Percentiles rank a stretch among this genome's conserved stretches.
phyloP scores from a whole-genome alignment of 2,888 invertebrate species.

The Ectemnius cavifrons region DNA sequence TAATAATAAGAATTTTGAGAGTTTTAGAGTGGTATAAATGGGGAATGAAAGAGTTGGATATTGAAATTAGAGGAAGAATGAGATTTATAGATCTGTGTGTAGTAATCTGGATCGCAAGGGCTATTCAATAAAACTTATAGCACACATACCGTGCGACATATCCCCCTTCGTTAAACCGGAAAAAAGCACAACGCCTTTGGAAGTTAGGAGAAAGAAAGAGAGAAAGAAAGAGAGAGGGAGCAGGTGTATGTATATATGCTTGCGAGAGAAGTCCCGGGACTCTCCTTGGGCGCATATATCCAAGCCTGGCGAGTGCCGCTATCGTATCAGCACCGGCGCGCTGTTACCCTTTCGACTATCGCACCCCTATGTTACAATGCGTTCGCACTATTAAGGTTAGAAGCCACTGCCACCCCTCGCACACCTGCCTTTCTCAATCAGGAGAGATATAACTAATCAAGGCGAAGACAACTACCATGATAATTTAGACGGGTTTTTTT shows the following conservation, averaged over 20 bases:
- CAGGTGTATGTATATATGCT: constrained; percentile 48
- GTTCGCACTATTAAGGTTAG: constrained; percentile 36
- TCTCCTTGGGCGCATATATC: constrained; percentile 31
- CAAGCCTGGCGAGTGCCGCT: constrained; percentile 28
- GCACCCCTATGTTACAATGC: constrained; percentile 60
- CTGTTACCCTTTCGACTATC: constrained; percentile 50
- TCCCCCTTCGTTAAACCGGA: constrained; percentile 33
- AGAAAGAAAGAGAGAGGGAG: constrained; percentile 28
- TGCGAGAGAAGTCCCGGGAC: too few species aligned
- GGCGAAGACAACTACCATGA: constrained; percentile 7
- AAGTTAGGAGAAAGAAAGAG: too few species aligned
- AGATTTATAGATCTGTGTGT: too few species aligned
- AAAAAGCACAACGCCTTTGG: constrained; percentile 46
- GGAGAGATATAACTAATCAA: constrained; percentile 37
- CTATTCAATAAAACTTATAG: constrained; percentile 41
- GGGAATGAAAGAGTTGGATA: too few species aligned
- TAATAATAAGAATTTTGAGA: too few species aligned
- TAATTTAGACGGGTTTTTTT: too few species aligned
- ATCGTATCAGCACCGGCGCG: constrained; percentile 45
- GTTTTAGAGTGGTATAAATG: too few species aligned
- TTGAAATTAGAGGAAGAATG: too few species aligned
- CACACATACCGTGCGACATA: background rate
- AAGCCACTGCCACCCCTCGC: constrained; percentile 21
- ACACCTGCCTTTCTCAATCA: constrained; percentile 40
- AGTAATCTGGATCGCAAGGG: constrained; percentile 13